Conservation (phyloP, 2,113 vertebrate species). For the Silurus glanis region DNA sequence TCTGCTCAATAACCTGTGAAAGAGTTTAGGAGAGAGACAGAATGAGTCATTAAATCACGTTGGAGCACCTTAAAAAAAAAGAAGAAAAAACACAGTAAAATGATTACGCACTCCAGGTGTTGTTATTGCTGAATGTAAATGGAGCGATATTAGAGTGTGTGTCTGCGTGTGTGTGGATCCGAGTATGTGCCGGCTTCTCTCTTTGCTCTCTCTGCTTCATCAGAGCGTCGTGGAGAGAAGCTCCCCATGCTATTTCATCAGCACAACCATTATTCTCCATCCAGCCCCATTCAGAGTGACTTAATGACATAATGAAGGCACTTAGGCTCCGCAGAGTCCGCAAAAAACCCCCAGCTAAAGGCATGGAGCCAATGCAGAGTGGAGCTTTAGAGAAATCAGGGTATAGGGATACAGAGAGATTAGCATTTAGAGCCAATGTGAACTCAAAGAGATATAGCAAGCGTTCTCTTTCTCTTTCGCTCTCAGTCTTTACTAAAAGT, state of each 20-base stretch:
- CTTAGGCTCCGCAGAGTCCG: constrained; percentile 66
- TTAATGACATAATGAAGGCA: constrained; percentile 76
- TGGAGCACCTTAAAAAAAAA: constrained; percentile 38
- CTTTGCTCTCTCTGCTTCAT: constrained; percentile 8
- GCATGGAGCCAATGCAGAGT: constrained; percentile 46
- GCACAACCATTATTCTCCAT: constrained; percentile 70
- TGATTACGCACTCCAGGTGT: constrained; percentile 49
- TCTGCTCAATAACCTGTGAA: constrained; percentile 8
- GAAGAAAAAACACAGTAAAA: constrained; percentile 6
- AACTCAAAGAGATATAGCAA: not conserved
- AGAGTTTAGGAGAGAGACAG: constrained; percentile 23
- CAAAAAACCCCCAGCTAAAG: constrained; percentile 62
- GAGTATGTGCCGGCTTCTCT: not conserved
- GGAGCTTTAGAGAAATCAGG: constrained; percentile 19
- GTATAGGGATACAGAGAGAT: constrained; percentile 17
- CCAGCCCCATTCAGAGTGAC: constrained; percentile 66
- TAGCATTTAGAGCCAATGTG: constrained; percentile 24
- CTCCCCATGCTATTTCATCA: constrained; percentile 49
- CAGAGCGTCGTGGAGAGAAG: constrained; percentile 27
- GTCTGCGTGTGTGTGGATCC: not conserved
- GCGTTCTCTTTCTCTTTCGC: not conserved
- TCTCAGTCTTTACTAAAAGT: not conserved
- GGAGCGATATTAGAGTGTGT: constrained; percentile 27
- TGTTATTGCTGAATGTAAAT: constrained; percentile 45
- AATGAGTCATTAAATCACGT: constrained; percentile 40